Evolutionary conservation across 2,888 invertebrate species (phyloP), one percentile per base, ranked within the genome.

Genomic region (Tricholauxania praeusta): DNA sequence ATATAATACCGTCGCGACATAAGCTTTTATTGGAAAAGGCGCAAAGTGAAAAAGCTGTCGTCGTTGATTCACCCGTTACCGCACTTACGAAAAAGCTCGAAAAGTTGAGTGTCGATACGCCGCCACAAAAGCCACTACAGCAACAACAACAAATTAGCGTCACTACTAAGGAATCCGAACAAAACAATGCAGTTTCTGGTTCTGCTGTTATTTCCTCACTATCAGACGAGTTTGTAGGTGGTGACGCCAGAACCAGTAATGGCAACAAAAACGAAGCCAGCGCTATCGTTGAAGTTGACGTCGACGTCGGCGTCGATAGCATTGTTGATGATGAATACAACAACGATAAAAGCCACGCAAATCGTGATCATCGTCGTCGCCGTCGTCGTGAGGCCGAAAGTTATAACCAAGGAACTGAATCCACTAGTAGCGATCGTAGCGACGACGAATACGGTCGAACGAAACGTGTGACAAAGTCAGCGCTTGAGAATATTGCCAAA

Each of bases 401-500:
- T 75, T 78, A 77, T 78, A 79, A 77, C 79, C 79, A 73, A 78
- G 78, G 75, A 79, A 74, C 72, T 78, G 75, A 75, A 48, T 72
- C 77, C 74, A 76, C 75, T 77, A 79, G 79, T 79, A 79, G 79
- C 77, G 79, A 79, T 78, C 77, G 79, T 74, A 79, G 80, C 77
- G 79, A 78, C 74, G 80, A 80, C 84, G 62, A 82, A 87, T 62
- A 89, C 74, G 89, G 77, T 85, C 82, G 14, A 71, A 69, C 57
- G 62, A 82, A 82, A 72, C 81, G 77, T 52, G 78, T 83, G 75
- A 89, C 91, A 12, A 90, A 89, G 79, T 87, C 89, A n/a, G 91
- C 92, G 12, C 86, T 92, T 67, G 92, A 92, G 82, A 90, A 91
- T 79, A 93, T 93, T 80, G 89, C 92, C 49, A 91, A 91, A 84